Percentiles rank a stretch among this genome's conserved stretches.
Evolutionary conservation across 2,113 vertebrate genomes (phyloP).

Genomic region (Casuarius casuarius): DNA sequence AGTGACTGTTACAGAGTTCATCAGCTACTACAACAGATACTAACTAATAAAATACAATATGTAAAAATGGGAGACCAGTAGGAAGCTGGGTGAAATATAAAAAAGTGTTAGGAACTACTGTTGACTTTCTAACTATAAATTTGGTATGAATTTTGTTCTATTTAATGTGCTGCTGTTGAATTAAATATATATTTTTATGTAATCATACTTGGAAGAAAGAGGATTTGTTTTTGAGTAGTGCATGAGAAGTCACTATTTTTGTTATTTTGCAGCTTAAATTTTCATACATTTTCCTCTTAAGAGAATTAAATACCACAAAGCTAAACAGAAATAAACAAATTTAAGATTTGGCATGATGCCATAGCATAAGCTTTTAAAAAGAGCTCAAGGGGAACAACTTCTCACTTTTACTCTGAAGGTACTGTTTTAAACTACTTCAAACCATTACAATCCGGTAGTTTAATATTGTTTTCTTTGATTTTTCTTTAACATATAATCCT

Average conservation of each 20-base stretch:
- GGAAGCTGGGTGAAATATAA: background rate
- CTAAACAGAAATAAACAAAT: background rate
- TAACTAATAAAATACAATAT: background rate
- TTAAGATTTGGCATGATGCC: background rate
- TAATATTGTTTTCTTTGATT: slow-evolving; percentile 51
- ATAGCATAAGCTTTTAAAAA: background rate
- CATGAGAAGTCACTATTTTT: background rate
- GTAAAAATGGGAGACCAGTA: background rate
- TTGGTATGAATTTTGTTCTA: background rate
- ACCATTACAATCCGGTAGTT: slow-evolving; percentile 49
- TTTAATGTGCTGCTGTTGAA: background rate
- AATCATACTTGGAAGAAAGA: accelerated
- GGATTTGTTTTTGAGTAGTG: background rate
- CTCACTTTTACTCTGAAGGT: slow-evolving; percentile 43
- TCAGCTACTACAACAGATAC: background rate
- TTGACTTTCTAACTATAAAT: background rate
- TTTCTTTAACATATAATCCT: slow-evolving; percentile 49
- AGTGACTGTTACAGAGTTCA: background rate
- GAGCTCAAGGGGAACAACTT: background rate
- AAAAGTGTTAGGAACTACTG: background rate
- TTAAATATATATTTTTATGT: background rate
- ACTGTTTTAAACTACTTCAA: slow-evolving; percentile 47
- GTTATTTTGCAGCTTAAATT: background rate
- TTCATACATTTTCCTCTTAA: background rate
- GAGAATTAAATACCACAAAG: background rate